Base-by-base conservation (phyloP, 2,888 invertebrate species). In the Andrena minutula region DNA sequence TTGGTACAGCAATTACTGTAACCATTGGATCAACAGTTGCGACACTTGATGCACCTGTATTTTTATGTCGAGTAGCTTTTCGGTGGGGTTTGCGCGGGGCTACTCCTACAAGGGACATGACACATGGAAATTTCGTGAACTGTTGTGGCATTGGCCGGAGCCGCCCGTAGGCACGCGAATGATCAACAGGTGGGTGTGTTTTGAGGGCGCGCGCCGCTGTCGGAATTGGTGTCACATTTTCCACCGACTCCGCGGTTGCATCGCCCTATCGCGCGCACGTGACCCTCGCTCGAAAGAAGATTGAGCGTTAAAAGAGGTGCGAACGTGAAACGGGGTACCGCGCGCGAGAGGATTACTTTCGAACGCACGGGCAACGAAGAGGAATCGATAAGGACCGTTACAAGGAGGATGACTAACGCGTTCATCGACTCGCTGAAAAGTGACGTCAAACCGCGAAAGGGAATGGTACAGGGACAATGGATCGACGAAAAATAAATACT, bases 351-450 rank as follows among this genome's bases (percentile, higher is more conserved):
- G 64, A 30, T 68, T 32, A 64, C 30, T 49, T 32, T 41, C 56
- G 58, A 70, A 26, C 68, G 30, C 61, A 73, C 64, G 49, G 41
- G 41, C 41, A 26, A 8, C 23, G 32, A 58, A 10, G 53, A 53
- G 2, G 77, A 79, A 87, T 86, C 86, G 83, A 87, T 88, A 89
- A 86, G 78, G 89, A 91, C 90, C 90, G 91, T 91, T 89, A 91
- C 86, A 82, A 89, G 83, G 72, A 84, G 76, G 87, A 91, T 93
- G 93, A 93, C 93, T 93, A 93, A 93, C 88, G 85, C 90, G 91
- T 91, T 91, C 91, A 89, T 90, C 91, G 91, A 89, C 90, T 92
- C 88, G 90, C 87, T 90, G 87, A 88, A 88, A 87, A 89, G 89
- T 93, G 93, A 93, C 92, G 92, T 92, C 92, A 90, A 89, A 80